Percentiles rank a stretch among this genome's conserved stretches.
These are phyloP conservation scores for Decapterus maruadsi DNA, from an alignment of 2,797 vertebrate genomes.

Conservation along the genomic window DNA sequence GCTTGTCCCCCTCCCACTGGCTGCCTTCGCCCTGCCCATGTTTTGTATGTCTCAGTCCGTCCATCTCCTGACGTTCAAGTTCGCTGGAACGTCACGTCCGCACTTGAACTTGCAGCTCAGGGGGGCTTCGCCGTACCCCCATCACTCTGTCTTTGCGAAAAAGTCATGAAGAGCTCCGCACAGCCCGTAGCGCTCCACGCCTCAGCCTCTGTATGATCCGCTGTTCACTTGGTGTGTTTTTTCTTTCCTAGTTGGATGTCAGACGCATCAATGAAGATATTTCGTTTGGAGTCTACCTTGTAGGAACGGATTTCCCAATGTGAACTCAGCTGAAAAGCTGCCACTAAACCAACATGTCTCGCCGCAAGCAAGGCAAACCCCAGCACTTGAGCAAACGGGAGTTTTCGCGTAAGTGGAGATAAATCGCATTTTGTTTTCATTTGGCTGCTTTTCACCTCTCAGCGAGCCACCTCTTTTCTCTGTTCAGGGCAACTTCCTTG, in stretches of 20 bases:
- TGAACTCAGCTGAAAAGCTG: slow-evolving; percentile 92
- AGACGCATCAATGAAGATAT: slow-evolving; percentile 97
- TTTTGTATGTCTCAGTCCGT: slow-evolving; percentile 94
- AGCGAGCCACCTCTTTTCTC: slow-evolving; percentile 32
- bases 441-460: background rate
- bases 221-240: slow-evolving; percentile 78
- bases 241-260: slow-evolving; percentile 88
- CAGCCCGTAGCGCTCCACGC: slow-evolving; percentile 91
- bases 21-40: slow-evolving; percentile 94
- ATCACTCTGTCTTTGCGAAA: slow-evolving; percentile 82
- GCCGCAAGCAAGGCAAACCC: slow-evolving; percentile 99
- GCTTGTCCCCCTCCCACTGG: slow-evolving; percentile 90
- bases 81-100: slow-evolving; percentile 99
- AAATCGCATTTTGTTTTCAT: slow-evolving; percentile 58
- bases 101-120: slow-evolving; percentile 99
- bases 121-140: slow-evolving; percentile 92
- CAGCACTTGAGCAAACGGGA: slow-evolving; percentile 99
- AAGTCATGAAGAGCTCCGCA: slow-evolving; percentile 96
- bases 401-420: slow-evolving; percentile 97
- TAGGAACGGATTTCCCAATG: slow-evolving; percentile 96
- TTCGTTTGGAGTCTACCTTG: slow-evolving; percentile 94
- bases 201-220: slow-evolving; percentile 93
- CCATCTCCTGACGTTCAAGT: slow-evolving; percentile 99
- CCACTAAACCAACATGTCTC: slow-evolving; percentile 94
- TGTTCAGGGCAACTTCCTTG: slow-evolving; percentile 48